Evolutionary conservation across 2,888 invertebrate genomes (phyloP).

Genomic region (Ceramica pisi): DNA sequence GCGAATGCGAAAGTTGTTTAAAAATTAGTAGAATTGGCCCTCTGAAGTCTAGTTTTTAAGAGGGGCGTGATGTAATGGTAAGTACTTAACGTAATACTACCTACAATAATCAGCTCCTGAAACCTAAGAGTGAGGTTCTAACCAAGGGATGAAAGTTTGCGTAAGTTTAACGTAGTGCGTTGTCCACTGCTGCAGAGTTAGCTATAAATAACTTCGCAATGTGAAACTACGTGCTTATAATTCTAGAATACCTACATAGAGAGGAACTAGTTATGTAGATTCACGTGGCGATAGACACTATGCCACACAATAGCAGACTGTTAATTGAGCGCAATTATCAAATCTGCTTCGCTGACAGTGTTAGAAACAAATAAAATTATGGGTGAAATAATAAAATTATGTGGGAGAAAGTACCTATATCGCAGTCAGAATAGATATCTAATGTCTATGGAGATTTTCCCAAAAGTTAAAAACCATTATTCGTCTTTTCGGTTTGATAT

Average conservation of each 20-base stretch:
- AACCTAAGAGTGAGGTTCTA: slow-evolving; percentile 11
- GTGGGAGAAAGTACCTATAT: too few species aligned
- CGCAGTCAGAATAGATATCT: too few species aligned
- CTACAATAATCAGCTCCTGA: neutral
- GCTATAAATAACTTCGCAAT: slow-evolving; percentile 24
- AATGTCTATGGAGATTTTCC: too few species aligned
- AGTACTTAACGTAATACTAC: too few species aligned
- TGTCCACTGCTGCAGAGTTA: slow-evolving; percentile 9
- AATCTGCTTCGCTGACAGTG: slow-evolving; percentile 20
- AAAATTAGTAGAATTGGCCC: too few species aligned
- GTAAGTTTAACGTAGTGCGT: slow-evolving; percentile 12
- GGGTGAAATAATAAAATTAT: neutral
- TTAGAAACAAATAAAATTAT: slow-evolving; percentile 8
- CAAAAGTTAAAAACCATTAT: too few species aligned
- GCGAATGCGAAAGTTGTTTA: too few species aligned
- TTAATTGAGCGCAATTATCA: slow-evolving; percentile 47
- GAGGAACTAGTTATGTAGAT: slow-evolving; percentile 53
- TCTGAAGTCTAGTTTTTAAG: too few species aligned
- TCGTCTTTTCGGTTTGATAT: too few species aligned
- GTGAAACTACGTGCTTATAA: slow-evolving; percentile 27
- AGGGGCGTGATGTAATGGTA: neutral
- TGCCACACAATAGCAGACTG: slow-evolving; percentile 40
- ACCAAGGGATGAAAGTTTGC: slow-evolving; percentile 19
- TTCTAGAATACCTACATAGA: slow-evolving; percentile 42
- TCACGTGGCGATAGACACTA: slow-evolving; percentile 41